phyloP scores from a whole-genome alignment of 1,140 invertebrate genomes.

The Cydia pomonella region DNA sequence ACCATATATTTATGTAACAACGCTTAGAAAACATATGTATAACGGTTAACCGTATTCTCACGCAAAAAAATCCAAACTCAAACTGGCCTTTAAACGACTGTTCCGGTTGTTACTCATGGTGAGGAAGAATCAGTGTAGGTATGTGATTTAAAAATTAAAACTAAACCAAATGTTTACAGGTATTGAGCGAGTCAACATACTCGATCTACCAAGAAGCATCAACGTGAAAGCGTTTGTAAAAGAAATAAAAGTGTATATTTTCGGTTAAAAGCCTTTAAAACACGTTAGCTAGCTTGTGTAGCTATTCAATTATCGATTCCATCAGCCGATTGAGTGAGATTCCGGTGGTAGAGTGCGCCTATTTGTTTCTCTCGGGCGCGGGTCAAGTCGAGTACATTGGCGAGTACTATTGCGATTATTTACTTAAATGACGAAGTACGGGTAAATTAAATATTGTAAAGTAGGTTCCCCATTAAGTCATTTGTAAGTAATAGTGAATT shows the following conservation, averaged over 20 bases:
- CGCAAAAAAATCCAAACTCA: too few species aligned
- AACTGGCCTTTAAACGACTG: too few species aligned
- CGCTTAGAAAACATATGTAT: too few species aligned
- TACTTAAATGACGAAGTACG: neutral
- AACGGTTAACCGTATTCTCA: too few species aligned
- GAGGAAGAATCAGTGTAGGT: neutral
- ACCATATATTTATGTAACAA: too few species aligned
- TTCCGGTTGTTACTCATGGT: too few species aligned
- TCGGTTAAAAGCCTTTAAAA: constrained; percentile 31
- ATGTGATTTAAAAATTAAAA: constrained; percentile 6
- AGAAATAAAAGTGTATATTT: constrained; percentile 16
- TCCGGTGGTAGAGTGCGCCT: constrained; percentile 19
- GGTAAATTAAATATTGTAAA: neutral
- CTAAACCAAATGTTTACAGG: constrained; percentile 1
- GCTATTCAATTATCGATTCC: constrained; percentile 33
- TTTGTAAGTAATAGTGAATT: too few species aligned
- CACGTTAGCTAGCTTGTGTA: constrained; percentile 29
- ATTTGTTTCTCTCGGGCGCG: constrained; percentile 26
- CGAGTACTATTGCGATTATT: neutral
- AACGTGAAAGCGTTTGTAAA: constrained; percentile 8
- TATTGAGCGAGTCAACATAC: neutral
- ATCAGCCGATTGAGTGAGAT: constrained; percentile 31
- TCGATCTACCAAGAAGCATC: neutral
- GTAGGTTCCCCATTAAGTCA: too few species aligned
- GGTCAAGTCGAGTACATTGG: neutral